These are phyloP conservation scores for Melipona quadrifasciata DNA, from an alignment of 1,140 invertebrate genomes.

Conservation along the genomic window DNA sequence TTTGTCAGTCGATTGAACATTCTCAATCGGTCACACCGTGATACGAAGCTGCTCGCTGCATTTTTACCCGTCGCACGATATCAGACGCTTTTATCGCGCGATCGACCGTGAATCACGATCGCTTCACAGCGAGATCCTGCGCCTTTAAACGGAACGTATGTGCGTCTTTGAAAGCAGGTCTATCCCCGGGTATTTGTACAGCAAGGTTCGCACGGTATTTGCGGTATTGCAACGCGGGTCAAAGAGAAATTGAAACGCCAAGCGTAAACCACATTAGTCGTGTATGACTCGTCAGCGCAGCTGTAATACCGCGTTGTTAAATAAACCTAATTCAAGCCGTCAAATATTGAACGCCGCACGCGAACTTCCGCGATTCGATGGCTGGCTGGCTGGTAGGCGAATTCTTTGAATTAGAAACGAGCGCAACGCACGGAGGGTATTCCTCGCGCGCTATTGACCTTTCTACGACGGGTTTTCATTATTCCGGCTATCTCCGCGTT, in stretches of 20 bases:
- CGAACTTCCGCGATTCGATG: slow-evolving; percentile 1
- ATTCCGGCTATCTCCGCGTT: not conserved
- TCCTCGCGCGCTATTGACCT: slow-evolving; percentile 1
- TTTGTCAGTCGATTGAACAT: too few species aligned
- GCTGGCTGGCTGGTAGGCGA: slow-evolving; percentile 1
- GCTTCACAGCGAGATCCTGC: not conserved
- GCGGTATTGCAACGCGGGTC: slow-evolving; percentile 35
- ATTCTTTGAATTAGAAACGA: slow-evolving; percentile 17
- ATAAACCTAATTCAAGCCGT: slow-evolving; percentile 55
- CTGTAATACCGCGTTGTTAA: slow-evolving; percentile 51
- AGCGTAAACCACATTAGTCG: slow-evolving; percentile 37
- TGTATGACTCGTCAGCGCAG: slow-evolving; percentile 43
- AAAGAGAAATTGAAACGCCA: slow-evolving; percentile 58
- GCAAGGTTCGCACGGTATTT: slow-evolving; percentile 26
- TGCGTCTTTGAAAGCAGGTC: slow-evolving; percentile 15
- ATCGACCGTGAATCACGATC: not conserved
- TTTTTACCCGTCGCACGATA: not conserved
- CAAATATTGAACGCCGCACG: slow-evolving; percentile 53
- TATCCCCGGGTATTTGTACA: slow-evolving; percentile 14
- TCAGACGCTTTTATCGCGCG: not conserved
- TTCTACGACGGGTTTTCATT: slow-evolving; percentile 5
- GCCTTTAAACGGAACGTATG: not conserved
- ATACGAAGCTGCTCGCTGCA: too few species aligned
- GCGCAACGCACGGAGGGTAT: not conserved
- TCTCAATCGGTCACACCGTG: too few species aligned